Evolutionary conservation across 2,888 invertebrate genomes (phyloP).

Genomic region (Masnerella sp.): DNA sequence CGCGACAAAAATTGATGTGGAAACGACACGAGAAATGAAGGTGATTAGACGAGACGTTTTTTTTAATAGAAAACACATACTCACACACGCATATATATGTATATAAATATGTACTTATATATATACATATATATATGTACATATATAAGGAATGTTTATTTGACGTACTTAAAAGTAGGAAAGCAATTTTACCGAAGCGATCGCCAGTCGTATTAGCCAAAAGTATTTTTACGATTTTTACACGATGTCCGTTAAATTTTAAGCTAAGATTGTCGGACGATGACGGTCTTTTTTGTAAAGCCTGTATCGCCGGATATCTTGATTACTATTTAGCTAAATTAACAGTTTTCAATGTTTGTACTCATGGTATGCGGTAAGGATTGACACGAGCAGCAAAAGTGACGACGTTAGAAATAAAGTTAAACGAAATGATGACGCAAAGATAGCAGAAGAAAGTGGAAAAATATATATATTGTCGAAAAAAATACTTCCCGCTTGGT

Average conservation of each 20-base stretch:
- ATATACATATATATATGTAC: slow-evolving; percentile 27
- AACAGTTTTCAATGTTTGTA: slow-evolving; percentile 60
- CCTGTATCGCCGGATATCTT: slow-evolving; percentile 58
- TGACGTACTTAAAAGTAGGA: slow-evolving; percentile 44
- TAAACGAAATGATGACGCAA: not conserved
- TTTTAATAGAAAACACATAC: too few species aligned
- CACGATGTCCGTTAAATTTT: slow-evolving; percentile 58
- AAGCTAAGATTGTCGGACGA: slow-evolving; percentile 51
- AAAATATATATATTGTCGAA: slow-evolving; percentile 42
- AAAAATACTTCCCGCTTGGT: slow-evolving; percentile 55
- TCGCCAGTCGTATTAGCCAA: slow-evolving; percentile 60
- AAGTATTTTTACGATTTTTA: slow-evolving; percentile 63
- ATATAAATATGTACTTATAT: slow-evolving; percentile 6
- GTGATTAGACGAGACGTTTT: too few species aligned
- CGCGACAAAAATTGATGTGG: too few species aligned
- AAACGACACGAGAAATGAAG: too few species aligned
- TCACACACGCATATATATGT: slow-evolving; percentile 11
- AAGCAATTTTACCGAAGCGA: slow-evolving; percentile 51
- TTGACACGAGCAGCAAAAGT: slow-evolving; percentile 16
- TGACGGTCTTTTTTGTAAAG: slow-evolving; percentile 57
- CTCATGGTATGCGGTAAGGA: slow-evolving; percentile 48
- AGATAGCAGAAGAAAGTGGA: slow-evolving; percentile 13
- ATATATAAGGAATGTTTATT: slow-evolving; percentile 48
- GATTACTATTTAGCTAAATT: slow-evolving; percentile 60
- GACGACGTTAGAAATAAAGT: too few species aligned